A percentile compares a stretch with the other conserved stretches of the same genome.
Evolutionary conservation across 2,888 invertebrate genomes (phyloP).

Genomic region (Callyntrura guangdongensis): DNA sequence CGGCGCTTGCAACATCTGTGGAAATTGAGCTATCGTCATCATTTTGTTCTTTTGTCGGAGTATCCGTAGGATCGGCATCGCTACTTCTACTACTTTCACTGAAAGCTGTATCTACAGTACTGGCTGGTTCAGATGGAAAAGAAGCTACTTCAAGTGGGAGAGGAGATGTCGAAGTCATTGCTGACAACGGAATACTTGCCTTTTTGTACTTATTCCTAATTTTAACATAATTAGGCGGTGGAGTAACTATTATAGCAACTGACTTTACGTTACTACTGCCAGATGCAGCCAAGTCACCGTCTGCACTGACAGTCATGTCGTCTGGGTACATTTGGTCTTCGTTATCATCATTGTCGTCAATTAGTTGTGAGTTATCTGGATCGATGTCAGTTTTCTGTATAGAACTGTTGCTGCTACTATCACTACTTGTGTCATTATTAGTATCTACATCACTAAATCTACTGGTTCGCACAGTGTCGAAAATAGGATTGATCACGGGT

Average conservation of each 20-base stretch:
- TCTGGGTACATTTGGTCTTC: conserved; percentile 28
- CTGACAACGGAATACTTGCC: conserved; percentile 24
- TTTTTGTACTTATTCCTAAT: conserved; percentile 73
- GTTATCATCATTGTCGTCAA: conserved; percentile 45
- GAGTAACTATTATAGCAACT: conserved; percentile 84
- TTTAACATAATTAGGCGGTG: conserved; percentile 79
- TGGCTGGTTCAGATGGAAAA: neutral
- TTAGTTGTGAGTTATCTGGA: neutral
- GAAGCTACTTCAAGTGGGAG: neutral
- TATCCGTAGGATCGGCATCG: too few species aligned
- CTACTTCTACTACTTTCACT: conserved; percentile 53
- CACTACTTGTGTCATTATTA: neutral
- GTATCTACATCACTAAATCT: neutral
- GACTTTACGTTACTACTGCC: conserved; percentile 82
- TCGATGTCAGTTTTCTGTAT: conserved; percentile 16
- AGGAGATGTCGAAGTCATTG: neutral
- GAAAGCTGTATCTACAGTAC: neutral
- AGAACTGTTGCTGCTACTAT: conserved; percentile 47
- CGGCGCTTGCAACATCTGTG: neutral
- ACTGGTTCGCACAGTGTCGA: conserved; percentile 78
- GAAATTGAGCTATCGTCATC: neutral
- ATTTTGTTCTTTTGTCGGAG: too few species aligned
- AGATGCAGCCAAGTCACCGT: conserved; percentile 79
- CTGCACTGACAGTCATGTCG: conserved; percentile 54
- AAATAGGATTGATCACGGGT: conserved; percentile 80